Evolutionary conservation across 2,113 vertebrate species (phyloP), one percentile per base, ranked within the genome.

Genomic region (Melanocharis versteri): DNA sequence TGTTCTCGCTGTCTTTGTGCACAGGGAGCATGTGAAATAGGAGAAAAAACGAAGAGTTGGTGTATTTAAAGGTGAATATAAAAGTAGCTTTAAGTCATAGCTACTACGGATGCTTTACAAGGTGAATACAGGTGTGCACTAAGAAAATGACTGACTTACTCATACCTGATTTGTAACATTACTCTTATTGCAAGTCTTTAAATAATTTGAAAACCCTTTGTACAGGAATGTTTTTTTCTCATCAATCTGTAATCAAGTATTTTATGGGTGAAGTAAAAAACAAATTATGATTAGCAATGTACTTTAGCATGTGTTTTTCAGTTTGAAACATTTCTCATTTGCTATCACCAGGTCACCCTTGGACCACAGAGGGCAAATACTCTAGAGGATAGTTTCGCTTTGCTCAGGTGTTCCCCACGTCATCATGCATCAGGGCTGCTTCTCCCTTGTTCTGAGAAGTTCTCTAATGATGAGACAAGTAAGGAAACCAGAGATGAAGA

Each of bases 401-500:
- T 92, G 16, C 72, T 95, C 37, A 83, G 33, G 68, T 66, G n/a
- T 51, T 58, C 39, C 10, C 47, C 40, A 6, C 65, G 51, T 50
- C 51, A 45, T 30, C 51, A 23, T 48, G 26, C 26, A 61, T 54
- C 57, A 6, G 7, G 65, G 58, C 37, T 58, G 7, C 28, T 70
- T 44, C 23, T 53, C 14, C 7, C 70, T 94, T 65, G 20, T 42
- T 89, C 81, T 82, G 82, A 79, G 45, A 83, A 68, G 11, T 66
- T 92, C 73, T 47, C 42, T 95, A 62, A 51, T 23, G 56, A 85
- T 90, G 91, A 93, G 87, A 92, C 10, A 13, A 37, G 64, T 89
- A 92, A 90, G 94, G 85, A 97, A 95, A 93, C 11, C 31, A 57
- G 56, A 11, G 64, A 47, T 83, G 56, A 77, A 45, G 96, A 93